A percentile compares a stretch with the other conserved stretches of the same genome.
Conservation (phyloP, 2,797 vertebrate species). For the Loriculus beryllinus region DNA sequence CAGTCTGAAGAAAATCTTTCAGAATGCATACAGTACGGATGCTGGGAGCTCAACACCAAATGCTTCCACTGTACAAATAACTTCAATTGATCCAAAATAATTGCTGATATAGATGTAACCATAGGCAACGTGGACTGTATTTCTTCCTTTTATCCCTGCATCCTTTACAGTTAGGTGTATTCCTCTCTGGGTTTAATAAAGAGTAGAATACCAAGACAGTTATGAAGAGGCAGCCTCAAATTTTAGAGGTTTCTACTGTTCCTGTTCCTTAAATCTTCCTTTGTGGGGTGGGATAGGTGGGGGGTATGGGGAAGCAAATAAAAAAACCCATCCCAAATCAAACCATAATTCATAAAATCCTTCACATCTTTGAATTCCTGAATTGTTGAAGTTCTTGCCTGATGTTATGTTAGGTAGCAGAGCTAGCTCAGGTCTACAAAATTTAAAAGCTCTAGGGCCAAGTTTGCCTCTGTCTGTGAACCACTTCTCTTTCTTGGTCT, state of each 20-base stretch:
- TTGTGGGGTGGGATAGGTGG: fast-evolving
- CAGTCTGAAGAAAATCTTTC: not conserved
- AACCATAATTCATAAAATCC: not conserved
- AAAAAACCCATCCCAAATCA: not conserved
- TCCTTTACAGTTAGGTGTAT: not conserved
- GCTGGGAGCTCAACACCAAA: not conserved
- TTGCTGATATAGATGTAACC: not conserved
- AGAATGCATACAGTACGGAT: not conserved
- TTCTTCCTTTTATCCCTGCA: not conserved
- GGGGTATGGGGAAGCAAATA: fast-evolving
- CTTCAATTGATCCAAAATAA: not conserved
- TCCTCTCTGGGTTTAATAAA: not conserved
- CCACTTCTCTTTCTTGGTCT: not conserved
- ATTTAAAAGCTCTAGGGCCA: not conserved
- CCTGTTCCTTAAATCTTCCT: not conserved
- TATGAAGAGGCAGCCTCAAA: not conserved
- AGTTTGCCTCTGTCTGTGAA: not conserved
- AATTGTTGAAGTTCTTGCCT: not conserved
- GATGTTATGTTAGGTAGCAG: not conserved
- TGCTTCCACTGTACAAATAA: not conserved
- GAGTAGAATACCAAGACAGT: not conserved
- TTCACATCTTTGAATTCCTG: not conserved
- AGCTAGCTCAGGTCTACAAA: not conserved
- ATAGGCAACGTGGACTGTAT: not conserved
- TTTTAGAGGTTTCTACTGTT: not conserved